Percentiles rank a stretch among this genome's conserved stretches.
Conservation (phyloP, 2,888 invertebrate species). For the Petrolisthes manimaculis region DNA sequence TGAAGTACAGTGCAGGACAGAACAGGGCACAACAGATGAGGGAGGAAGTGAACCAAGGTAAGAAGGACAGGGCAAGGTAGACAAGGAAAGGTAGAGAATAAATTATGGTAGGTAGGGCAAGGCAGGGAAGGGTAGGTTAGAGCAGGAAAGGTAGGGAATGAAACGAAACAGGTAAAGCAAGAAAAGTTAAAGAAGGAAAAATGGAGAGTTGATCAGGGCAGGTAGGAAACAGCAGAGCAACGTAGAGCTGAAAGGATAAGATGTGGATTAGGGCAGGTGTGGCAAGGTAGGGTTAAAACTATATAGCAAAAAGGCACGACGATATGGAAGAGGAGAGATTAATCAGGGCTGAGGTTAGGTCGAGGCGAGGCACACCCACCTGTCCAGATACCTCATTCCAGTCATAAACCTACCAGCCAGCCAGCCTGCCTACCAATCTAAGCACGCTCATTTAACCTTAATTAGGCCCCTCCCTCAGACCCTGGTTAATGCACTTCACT, state of each 20-base stretch:
- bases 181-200: not conserved
- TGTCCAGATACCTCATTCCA: too few species aligned
- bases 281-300: not conserved
- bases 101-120: too few species aligned
- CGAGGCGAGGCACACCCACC: too few species aligned
- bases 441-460: too few species aligned
- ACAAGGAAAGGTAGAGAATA: not conserved
- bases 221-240: not conserved
- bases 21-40: not conserved
- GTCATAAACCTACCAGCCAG: too few species aligned
- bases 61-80: not conserved
- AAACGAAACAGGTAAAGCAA: not conserved
- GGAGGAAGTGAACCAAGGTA: not conserved
- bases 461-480: too few species aligned
- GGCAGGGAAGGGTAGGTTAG: not conserved
- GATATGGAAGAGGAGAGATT: too few species aligned
- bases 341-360: too few species aligned
- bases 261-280: not conserved
- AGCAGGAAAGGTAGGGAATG: not conserved
- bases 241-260: not conserved
- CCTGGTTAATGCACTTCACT: too few species aligned
- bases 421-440: too few species aligned
- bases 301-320: too few species aligned
- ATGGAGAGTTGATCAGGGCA: not conserved
- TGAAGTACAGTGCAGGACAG: not conserved